Percentiles rank a stretch among this genome's conserved stretches.
Conservation (phyloP, 2,888 invertebrate genomes). For the Hydrotaea diabolus region DNA sequence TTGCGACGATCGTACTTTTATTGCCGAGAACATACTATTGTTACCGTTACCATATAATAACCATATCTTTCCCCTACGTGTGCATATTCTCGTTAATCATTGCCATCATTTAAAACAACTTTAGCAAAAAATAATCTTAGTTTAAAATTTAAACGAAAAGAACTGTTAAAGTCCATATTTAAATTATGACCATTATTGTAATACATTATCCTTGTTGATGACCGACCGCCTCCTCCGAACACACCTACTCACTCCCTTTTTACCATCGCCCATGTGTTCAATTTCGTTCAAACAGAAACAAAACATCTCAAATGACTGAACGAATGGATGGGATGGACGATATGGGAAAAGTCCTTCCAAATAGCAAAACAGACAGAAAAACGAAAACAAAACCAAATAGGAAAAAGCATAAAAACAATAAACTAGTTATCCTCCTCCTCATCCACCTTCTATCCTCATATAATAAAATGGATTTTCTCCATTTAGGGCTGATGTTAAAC, state of each 20-base stretch:
- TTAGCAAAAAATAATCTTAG: neutral
- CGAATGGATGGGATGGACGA: neutral
- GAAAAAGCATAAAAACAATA: slow-evolving; percentile 45
- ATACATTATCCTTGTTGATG: slow-evolving; percentile 55
- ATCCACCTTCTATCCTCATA: too few species aligned
- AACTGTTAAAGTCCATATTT: slow-evolving; percentile 48
- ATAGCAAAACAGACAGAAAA: slow-evolving; percentile 26
- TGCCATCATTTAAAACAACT: neutral
- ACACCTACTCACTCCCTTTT: too few species aligned
- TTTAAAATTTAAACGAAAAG: neutral
- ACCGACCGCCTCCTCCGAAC: neutral
- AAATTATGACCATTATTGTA: slow-evolving; percentile 58
- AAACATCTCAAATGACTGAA: slow-evolving; percentile 11
- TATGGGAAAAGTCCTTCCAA: neutral
- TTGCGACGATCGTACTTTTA: too few species aligned
- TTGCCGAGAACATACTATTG: too few species aligned
- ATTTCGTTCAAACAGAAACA: slow-evolving; percentile 10
- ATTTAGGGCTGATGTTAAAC: slow-evolving; percentile 70
- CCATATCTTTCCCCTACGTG: too few species aligned
- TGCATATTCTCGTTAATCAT: too few species aligned
- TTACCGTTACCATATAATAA: too few species aligned
- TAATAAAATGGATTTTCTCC: slow-evolving; percentile 67
- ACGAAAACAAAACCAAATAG: neutral
- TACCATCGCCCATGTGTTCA: neutral
- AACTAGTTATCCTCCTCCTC: slow-evolving; percentile 40